Conservation (phyloP, 2,797 vertebrate genomes). For the Sylvia borin region DNA sequence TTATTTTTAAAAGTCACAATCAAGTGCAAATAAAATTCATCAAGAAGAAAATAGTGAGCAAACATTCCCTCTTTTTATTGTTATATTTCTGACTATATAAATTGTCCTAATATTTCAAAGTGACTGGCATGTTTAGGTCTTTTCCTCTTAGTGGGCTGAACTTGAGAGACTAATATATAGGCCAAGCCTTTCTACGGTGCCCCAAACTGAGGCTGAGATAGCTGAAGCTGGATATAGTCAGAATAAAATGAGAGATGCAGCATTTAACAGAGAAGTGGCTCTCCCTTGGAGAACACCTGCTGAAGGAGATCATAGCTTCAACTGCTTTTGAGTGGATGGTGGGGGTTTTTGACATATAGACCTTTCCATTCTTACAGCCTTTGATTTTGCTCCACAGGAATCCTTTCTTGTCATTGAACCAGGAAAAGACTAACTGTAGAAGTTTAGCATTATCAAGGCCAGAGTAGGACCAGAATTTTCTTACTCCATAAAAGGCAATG, state of each 20-base stretch:
- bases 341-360: background rate
- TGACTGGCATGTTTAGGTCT: background rate
- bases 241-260: background rate
- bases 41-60: background rate
- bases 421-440: background rate
- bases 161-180: background rate
- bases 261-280: background rate
- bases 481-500: background rate
- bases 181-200: background rate
- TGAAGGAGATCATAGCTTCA: background rate
- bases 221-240: background rate
- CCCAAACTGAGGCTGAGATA: background rate
- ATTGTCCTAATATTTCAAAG: constrained; percentile 14
- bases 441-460: constrained; percentile 6
- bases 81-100: background rate
- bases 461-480: background rate
- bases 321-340: background rate
- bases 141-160: background rate
- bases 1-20: constrained; percentile 30
- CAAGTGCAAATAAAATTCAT: constrained; percentile 6
- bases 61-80: background rate
- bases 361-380: background rate
- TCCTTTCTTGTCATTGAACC: background rate
- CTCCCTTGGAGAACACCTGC: background rate
- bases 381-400: constrained; percentile 21